Conservation (phyloP, 2,888 invertebrate genomes). For the Limulus polyphemus region DNA sequence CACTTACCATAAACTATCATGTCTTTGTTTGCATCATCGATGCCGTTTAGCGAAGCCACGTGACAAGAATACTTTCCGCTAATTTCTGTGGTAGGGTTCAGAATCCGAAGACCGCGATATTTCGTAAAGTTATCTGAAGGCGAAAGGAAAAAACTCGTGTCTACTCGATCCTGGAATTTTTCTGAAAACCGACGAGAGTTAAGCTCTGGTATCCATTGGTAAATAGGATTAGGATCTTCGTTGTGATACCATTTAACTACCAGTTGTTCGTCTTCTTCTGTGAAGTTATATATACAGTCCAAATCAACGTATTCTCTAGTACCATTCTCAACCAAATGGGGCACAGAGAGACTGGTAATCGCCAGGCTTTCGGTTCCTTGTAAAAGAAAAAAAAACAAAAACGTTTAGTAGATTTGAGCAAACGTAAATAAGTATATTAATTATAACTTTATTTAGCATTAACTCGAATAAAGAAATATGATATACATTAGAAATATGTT, state of each 20-base stretch:
- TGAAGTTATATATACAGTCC: neutral
- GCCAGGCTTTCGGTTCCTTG: neutral
- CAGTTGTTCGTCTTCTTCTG: slow-evolving; percentile 18
- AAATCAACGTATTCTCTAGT: neutral
- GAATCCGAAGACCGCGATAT: slow-evolving; percentile 27
- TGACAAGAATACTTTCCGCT: slow-evolving; percentile 28
- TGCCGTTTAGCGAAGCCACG: slow-evolving; percentile 26
- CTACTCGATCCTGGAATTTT: slow-evolving; percentile 18
- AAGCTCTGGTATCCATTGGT: slow-evolving; percentile 30
- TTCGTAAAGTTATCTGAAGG: slow-evolving; percentile 22
- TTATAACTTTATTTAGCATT: no score
- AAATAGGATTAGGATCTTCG: slow-evolving; percentile 29
- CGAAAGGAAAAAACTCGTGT: slow-evolving; percentile 24
- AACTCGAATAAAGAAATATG: no score
- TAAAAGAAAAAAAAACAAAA: no score
- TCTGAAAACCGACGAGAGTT: slow-evolving; percentile 18
- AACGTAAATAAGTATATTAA: no score
- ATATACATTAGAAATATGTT: no score
- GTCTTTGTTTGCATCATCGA: slow-evolving; percentile 24
- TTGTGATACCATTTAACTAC: slow-evolving; percentile 30
- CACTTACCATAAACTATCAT: slow-evolving; percentile 29
- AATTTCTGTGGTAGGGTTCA: slow-evolving; percentile 27
- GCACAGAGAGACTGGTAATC: neutral
- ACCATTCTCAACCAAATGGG: neutral
- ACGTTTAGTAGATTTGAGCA: no score